Percentiles rank a stretch among this genome's conserved stretches.
Conservation (phyloP, 2,797 vertebrate genomes). For the Cirrhinus molitorella region DNA sequence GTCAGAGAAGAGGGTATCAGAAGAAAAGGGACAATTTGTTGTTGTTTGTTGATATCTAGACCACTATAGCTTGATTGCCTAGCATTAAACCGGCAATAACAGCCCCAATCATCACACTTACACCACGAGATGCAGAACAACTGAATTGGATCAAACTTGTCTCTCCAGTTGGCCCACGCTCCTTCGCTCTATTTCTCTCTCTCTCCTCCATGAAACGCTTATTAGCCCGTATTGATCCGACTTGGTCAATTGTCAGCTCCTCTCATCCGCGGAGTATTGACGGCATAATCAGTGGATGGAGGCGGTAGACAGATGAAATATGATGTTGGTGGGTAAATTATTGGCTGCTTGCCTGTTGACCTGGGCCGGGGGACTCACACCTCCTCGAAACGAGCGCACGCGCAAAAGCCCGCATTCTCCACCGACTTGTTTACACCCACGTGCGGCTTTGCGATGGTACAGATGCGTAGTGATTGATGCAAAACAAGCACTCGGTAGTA, state of each 20-base stretch:
- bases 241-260: slow-evolving; percentile 98
- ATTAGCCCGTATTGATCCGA: slow-evolving; percentile 99
- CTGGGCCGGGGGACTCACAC: slow-evolving; percentile 82
- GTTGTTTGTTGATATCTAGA: slow-evolving; percentile 99
- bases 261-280: slow-evolving; percentile 98
- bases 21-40: slow-evolving; percentile 97
- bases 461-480: slow-evolving; percentile 31
- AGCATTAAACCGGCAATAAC: slow-evolving; percentile 99
- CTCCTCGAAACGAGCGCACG: slow-evolving; percentile 69
- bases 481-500: slow-evolving; percentile 23
- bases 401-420: slow-evolving; percentile 41
- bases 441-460: slow-evolving; percentile 33
- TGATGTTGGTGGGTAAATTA: slow-evolving; percentile 97
- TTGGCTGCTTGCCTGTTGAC: slow-evolving; percentile 97
- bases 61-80: slow-evolving; percentile 99
- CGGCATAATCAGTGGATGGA: slow-evolving; percentile 97
- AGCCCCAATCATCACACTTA: slow-evolving; percentile 98
- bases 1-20: slow-evolving; percentile 86
- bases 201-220: slow-evolving; percentile 94
- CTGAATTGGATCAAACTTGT: slow-evolving; percentile 96
- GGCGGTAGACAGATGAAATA: slow-evolving; percentile 96
- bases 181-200: slow-evolving; percentile 78
- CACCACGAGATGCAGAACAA: slow-evolving; percentile 93
- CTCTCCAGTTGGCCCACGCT: slow-evolving; percentile 69
- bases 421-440: slow-evolving; percentile 46